Percentiles rank a stretch among this genome's conserved stretches.
Evolutionary conservation across 2,113 vertebrate genomes (phyloP).

Genomic region (Sinocyclocheilus grahami): DNA sequence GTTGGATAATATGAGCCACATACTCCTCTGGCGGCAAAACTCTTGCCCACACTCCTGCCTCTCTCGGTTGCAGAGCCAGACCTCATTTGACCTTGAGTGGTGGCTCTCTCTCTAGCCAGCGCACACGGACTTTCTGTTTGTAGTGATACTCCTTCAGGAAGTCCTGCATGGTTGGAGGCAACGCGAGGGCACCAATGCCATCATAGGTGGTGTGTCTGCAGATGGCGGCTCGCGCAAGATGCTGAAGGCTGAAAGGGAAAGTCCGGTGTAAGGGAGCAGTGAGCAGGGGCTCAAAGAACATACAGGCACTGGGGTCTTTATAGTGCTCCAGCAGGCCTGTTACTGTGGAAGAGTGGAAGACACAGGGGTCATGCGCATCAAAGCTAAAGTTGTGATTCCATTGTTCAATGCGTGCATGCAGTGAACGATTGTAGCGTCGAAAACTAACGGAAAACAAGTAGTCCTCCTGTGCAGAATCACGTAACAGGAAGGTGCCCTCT

Average conservation of each 20-base stretch:
- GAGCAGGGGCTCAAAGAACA: constrained; percentile 98
- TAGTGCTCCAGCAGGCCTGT: constrained; percentile 97
- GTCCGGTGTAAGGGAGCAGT: constrained; percentile 94
- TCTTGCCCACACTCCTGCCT: constrained; percentile 44
- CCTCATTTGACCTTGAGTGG: constrained; percentile 90
- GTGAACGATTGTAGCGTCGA: constrained; percentile 95
- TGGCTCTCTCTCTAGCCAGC: constrained; percentile 96
- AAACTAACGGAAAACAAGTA: constrained; percentile 99
- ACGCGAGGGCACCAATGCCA: constrained; percentile 91
- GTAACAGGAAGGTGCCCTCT: constrained; percentile 96
- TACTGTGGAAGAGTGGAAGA: constrained; percentile 98
- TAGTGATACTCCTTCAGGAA: constrained; percentile 99
- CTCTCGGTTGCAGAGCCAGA: constrained; percentile 22
- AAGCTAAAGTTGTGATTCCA: constrained; percentile 99
- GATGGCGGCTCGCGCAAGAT: constrained; percentile 94
- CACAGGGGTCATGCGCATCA: constrained; percentile 96
- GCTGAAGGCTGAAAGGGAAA: constrained; percentile 96
- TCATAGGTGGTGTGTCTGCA: constrained; percentile 95
- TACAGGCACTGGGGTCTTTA: constrained; percentile 98
- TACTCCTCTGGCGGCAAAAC: constrained; percentile 15
- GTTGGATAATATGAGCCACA: constrained; percentile 52
- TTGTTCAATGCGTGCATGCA: constrained; percentile 97
- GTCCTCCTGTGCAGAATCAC: constrained; percentile 98
- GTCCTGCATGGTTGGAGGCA: constrained; percentile 95
- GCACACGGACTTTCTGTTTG: constrained; percentile 98